Conservation (phyloP, 2,113 vertebrate genomes). For the Microcebus lehilahytsara region DNA sequence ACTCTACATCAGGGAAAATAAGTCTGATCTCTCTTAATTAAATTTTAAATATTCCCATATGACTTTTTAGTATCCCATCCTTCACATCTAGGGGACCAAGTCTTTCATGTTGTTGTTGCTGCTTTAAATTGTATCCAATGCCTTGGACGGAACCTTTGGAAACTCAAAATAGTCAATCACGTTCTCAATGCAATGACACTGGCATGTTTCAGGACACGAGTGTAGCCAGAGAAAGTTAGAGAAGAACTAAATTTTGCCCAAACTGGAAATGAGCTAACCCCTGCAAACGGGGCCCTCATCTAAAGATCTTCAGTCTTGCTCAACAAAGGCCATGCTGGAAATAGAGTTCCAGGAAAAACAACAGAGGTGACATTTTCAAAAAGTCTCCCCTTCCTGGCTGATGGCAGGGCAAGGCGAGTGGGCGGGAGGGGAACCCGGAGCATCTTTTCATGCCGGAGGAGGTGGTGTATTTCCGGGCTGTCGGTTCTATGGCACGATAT, state of each 20-base stretch:
- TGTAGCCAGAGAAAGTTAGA: neutral
- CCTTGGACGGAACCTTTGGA: accelerated
- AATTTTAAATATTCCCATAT: neutral
- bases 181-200: neutral
- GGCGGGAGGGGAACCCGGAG: neutral
- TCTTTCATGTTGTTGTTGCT: neutral
- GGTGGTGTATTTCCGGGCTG: neutral
- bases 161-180: neutral
- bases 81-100: neutral
- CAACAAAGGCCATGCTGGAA: neutral
- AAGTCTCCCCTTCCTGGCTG: neutral
- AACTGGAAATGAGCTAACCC: neutral
- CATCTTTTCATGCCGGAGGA: neutral
- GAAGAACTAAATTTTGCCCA: neutral
- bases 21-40: neutral
- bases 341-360: neutral
- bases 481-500: neutral
- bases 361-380: neutral
- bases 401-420: neutral
- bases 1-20: neutral
- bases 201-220: too few relatives aligned
- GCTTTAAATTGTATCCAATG: neutral
- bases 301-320: neutral
- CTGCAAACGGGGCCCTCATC: too few relatives aligned
- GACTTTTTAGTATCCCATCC: accelerated